Base-by-base conservation (phyloP, 2,113 vertebrate genomes). In the Herpailurus yagouaroundi region DNA sequence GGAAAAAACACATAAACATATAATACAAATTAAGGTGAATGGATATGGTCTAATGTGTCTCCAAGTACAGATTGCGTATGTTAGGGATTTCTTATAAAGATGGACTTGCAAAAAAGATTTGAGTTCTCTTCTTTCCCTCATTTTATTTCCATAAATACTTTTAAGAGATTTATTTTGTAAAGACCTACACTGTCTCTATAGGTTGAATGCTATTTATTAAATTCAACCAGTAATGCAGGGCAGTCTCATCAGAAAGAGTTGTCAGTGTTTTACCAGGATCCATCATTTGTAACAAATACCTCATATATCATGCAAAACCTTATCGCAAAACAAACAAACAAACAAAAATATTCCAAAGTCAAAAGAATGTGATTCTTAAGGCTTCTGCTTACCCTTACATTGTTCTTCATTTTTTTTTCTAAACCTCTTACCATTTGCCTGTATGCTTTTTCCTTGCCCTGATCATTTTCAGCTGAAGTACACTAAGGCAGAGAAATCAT, bases 71-170 rank as follows among this genome's bases (percentile, higher is more conserved):
- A 89, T 4, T 52, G 27, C 2, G 4, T 27, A 41, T 36, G 15
- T 60, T 77, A 66, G 19, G 19, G 7, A 25, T 83, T 96, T 92
- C 64, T 94, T 52, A 5, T 18, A 93, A 93, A 89, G 71, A 68
- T 85, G 63, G 31, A 74, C 18, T 52, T 9, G 5, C 19, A 68
- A 71, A 95, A 89, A 60, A 12, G 52, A 85, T 50, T 69, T 92
- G 8, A 85, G 3, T 82, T 87, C 27, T 87, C 29, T 94, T 90
- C 4, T 76, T 84, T 48, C 55, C 27, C 11, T 12, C 8, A 73
- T 48, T 94, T 93, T 84, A 71, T 92, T 91, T 92, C 48, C 89
- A 57, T 45, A 57, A 89, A 87, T 77, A 91, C 3, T 29, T 63
- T 36, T 9, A 94, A 89, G 31, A 7, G 16, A 79, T 45, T 83